Evolutionary conservation across 2,888 invertebrate genomes (phyloP).

Genomic region (Caradrina kadenii): DNA sequence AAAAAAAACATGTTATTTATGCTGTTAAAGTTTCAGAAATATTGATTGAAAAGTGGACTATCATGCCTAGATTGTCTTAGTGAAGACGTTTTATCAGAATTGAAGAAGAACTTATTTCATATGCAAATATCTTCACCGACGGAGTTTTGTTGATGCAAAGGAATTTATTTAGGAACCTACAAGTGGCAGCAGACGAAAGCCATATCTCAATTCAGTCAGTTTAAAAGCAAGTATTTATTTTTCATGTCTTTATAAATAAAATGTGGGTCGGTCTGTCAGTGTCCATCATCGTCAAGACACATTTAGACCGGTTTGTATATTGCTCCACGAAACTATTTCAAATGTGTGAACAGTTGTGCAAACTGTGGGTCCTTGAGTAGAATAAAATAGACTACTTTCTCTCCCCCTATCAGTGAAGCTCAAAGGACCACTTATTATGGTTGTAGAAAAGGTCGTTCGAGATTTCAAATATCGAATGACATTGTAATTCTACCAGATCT

Average conservation of each 20-base stretch:
- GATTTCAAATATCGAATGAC: no score
- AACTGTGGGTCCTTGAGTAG: constrained; percentile 14
- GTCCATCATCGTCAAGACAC: constrained; percentile 44
- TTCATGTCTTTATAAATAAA: constrained; percentile 33
- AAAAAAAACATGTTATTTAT: no score
- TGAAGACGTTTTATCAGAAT: background rate
- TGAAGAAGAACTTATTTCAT: no score
- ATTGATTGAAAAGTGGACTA: background rate
- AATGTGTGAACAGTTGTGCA: constrained; percentile 46
- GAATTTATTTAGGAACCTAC: constrained; percentile 10
- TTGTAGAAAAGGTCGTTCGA: constrained; percentile 22
- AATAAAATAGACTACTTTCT: constrained; percentile 11
- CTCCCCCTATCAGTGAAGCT: background rate
- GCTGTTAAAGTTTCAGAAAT: background rate
- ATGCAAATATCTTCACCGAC: constrained; percentile 15
- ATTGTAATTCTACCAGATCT: background rate
- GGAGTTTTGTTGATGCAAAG: background rate
- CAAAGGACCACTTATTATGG: background rate
- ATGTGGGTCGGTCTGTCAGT: constrained; percentile 52
- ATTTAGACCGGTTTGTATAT: constrained; percentile 54
- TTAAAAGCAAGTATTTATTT: constrained; percentile 30
- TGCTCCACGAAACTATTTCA: constrained; percentile 38
- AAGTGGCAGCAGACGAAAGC: constrained; percentile 15
- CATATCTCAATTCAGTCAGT: constrained; percentile 4
- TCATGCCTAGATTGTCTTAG: background rate